Base-by-base conservation (phyloP, 2,113 vertebrate species). In the Sigmodon hispidus region DNA sequence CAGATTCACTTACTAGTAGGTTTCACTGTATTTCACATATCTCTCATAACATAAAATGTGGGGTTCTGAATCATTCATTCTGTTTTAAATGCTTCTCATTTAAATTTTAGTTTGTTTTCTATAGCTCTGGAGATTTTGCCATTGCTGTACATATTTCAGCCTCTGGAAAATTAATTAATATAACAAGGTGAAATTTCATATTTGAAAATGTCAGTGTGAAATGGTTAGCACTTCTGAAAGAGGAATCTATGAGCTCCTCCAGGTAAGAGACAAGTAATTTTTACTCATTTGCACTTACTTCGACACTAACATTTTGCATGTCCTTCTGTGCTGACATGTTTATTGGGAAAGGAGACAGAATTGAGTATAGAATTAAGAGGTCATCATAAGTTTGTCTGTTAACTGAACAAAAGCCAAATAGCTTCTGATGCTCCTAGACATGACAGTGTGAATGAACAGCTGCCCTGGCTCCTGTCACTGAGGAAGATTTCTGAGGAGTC, bases 311-410 rank as follows among this genome's bases (percentile, higher is more conserved):
- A 61, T 80, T 94, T 70, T 61, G 3, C 81, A 94, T 55, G 19
- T 79, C 65, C 69, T 87, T 91, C 69, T 89, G 59, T 48, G 83
- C 29, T 50, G 92, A 92, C 1, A 21, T 80, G 45, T 87, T 97
- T 93, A 93, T 59, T 65, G 48, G 16, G 9, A 40, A 70, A 93
- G 45, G 63, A 2, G 0, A 61, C 55, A 36, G 85, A 85, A 36
- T 95, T 34, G 92, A 96, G 59, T 67, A 16, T 10, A 67, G 90
- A 96, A 91, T 95, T 87, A 95, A 96, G 67, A 94, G 92, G 93
- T 97, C 95, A 94, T 91, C 95, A 94, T 96, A 97, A 97, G 96
- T 92, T 84, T 73, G 36, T 16, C 29, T 12, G 13, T 36, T 69
- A 17, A 5, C 63, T 72, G 77, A 96, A 61, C 63, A 94, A 63